phyloP scores from a whole-genome alignment of 2,888 invertebrate genomes.

The Parnassius glacialis region DNA sequence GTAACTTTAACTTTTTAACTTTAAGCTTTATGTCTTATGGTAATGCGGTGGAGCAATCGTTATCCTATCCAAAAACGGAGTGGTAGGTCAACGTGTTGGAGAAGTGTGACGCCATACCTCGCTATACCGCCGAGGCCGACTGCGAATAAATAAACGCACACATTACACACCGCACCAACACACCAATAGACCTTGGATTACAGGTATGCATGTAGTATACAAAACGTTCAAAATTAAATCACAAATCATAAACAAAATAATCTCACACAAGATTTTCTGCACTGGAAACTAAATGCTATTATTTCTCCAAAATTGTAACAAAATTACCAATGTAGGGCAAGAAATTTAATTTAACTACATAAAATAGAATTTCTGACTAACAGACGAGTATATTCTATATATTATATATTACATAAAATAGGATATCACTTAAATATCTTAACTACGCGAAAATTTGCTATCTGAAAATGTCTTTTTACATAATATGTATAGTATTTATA shows the following conservation, averaged over 20 bases:
- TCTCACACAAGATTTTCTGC: too few species aligned
- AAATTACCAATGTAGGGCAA: too few species aligned
- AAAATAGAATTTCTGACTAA: too few species aligned
- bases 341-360: too few species aligned
- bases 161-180: not conserved
- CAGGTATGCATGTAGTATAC: not conserved
- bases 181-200: not conserved
- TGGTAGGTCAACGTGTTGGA: constrained; percentile 56
- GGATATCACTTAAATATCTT: not conserved
- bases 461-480: not conserved
- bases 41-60: constrained; percentile 19
- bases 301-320: too few species aligned
- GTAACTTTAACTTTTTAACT: too few species aligned
- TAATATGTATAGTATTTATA: too few species aligned
- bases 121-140: constrained; percentile 56
- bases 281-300: too few species aligned
- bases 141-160: constrained; percentile 37
- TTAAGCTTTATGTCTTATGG: too few species aligned
- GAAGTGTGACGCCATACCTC: constrained; percentile 44
- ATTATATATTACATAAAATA: not conserved
- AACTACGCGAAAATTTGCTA: not conserved
- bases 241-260: too few species aligned
- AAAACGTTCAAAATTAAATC: too few species aligned
- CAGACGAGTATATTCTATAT: too few species aligned
- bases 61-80: constrained; percentile 52